Percentiles rank a stretch among this genome's conserved stretches.
Conservation (phyloP, 2,797 vertebrate genomes). For the Mus caroli region DNA sequence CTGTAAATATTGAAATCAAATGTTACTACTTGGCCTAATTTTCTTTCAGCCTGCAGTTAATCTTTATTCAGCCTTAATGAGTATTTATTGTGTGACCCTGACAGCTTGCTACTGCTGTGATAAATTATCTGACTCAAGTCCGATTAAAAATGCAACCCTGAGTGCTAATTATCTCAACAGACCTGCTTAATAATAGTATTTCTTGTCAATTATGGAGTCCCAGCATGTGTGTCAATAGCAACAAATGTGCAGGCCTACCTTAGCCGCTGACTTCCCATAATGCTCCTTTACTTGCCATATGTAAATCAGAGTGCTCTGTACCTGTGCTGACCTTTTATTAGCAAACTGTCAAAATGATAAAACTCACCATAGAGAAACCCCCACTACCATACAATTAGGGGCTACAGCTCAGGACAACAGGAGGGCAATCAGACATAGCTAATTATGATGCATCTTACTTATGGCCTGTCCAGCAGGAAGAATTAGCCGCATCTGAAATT, state of each 20-base stretch:
- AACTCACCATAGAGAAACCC: conserved; percentile 89
- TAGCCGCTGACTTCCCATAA: conserved; percentile 87
- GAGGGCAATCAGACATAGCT: conserved; percentile 87
- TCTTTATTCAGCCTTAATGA: conserved; percentile 93
- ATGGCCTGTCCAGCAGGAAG: conserved; percentile 81
- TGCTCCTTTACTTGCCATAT: conserved; percentile 88
- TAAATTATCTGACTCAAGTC: conserved; percentile 93
- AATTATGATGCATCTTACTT: conserved; percentile 89
- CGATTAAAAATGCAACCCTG: conserved; percentile 91
- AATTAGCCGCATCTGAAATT: conserved; percentile 78
- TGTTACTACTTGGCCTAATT: conserved; percentile 87
- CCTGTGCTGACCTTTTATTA: conserved; percentile 91
- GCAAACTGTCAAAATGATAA: conserved; percentile 92
- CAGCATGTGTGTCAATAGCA: conserved; percentile 90
- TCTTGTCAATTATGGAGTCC: conserved; percentile 91
- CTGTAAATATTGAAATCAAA: conserved; percentile 89
- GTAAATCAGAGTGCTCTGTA: conserved; percentile 89
- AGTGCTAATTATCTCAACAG: conserved; percentile 92
- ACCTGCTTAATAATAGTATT: conserved; percentile 90
- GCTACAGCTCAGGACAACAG: conserved; percentile 86
- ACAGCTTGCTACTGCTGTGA: conserved; percentile 92
- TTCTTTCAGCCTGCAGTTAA: conserved; percentile 89
- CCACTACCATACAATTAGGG: conserved; percentile 88
- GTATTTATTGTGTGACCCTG: conserved; percentile 92
- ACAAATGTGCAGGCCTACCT: conserved; percentile 83